Base-by-base conservation (phyloP, 2,113 vertebrate genomes). In the Melanerpes formicivorus region DNA sequence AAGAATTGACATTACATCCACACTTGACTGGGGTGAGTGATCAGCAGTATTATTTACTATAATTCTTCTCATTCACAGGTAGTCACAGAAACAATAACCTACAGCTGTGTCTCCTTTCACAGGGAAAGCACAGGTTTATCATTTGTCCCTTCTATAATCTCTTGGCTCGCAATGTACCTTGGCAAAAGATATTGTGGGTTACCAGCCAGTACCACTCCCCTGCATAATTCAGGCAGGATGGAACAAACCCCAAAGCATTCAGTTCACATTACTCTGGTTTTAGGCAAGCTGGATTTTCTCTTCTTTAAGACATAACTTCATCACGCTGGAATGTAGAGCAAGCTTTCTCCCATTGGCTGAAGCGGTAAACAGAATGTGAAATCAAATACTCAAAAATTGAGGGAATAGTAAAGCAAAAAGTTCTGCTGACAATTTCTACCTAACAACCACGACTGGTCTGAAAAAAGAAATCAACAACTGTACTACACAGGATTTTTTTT, bases 401-500 rank as follows among this genome's bases (percentile, higher is more conserved):
- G 62, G 52, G 69, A 97, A 96, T 95, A 65, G 94, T 87, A 93
- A 96, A 95, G 79, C 73, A 70, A 82, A 84, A 63, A 91, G 77
- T 94, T 44, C 84, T 92, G 79, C 27, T 95, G 75, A 95, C 81
- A 94, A 79, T 59, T 84, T 96, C 50, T 80, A 76, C 87, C 88
- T 91, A 94, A 72, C 80, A 89, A 75, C 91, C 60, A 93, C 90
- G 91, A 96, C 10, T 95, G 71, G 72, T 96, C 69, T 95, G 56
- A 93, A 84, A 95, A 91, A 96, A 29, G 46, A 95, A 95, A 95
- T 89, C 56, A 93, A 73, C 92, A 58, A 92, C 88, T 92, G 71
- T 46, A 90, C 80, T 74, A 91, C 74, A 95, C 44, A n/a, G 12
- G 54, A 87, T 91, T 87, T 30, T 87, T 30, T 86, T 93, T 96